Base-by-base conservation (phyloP, 1,140 invertebrate species). In the Drosophila pseudoobscura region DNA sequence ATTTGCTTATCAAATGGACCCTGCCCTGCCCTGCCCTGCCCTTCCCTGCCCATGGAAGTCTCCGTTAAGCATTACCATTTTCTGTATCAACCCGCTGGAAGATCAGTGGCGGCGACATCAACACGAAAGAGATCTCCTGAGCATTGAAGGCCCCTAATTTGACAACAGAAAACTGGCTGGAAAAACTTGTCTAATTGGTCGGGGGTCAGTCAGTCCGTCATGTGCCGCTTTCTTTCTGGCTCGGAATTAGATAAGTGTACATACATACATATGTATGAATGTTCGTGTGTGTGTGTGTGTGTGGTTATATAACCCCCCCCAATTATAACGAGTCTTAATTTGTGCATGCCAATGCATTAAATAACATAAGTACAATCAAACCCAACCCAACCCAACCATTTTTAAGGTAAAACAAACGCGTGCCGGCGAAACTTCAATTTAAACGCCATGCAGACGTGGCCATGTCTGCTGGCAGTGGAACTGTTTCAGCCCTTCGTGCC, bases 261-360 rank as follows among this genome's bases (percentile, higher is more conserved):
- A 26, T 26, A 55, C 24, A 26, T 26, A 26, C 4, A 26, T 26
- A 26, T 26, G 24, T 17, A 17, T 17, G 17, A 17, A 17, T 17
- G 17, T 17, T 17, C 0, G 24, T 26, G 24, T 26, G 24, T 26
- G 24, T 24, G 24, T 24, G 24, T 24, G 24, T 26, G 24, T 24
- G 56, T 44, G 66, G 70, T 85, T 87, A 85, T 71, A 88, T 88
- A 87, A 85, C 80, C 35, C 78, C 73, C 78, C 73, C 78, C 85
- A 85, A 87, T 87, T 87, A 87, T 88, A 87, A 87, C 74, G 56
- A 66, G 78, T 79, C 76, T 83, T 79, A 79, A 84, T 75, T 69
- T 77, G 78, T 77, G 73, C 63, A 50, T 57, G 63, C 66, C 61
- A 57, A 80, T 83, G 79, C 79, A 85, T 84, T 84, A 85, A 84